Base-by-base conservation (phyloP, 2,888 invertebrate genomes). In the Platynereis dumerilii region DNA sequence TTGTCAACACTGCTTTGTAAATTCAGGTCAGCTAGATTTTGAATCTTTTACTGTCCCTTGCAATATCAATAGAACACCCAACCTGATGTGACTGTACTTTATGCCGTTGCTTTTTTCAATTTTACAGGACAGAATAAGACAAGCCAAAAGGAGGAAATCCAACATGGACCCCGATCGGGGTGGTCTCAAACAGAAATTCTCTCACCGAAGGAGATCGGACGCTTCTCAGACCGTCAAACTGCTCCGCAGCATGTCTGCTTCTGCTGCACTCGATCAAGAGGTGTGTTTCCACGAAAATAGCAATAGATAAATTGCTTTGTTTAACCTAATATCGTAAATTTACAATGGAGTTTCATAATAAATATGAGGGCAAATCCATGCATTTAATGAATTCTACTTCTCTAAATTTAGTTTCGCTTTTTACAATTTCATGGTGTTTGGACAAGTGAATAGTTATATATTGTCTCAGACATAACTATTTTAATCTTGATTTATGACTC, bases 141-240 rank as follows among this genome's bases (percentile, higher is more conserved):
- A 27, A 2, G 54, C 58, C 3, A 29, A 52, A 10, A 60, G 67
- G 7, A 60, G 65, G 22, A 48, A 56, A 24, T 60, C 59, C 12
- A 26, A 24, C 28, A 39, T 27, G 7, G 61, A 61, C 27, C 55
- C 58, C 22, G 58, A 45, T 24, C 58, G 42, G 29, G 58, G 62
- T 2, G 60, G 63, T 44, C 28, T 68, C 45, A 68, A 68, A 56
- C 48, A 68, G 60, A 58, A 59, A 26, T 68, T 68, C 27, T 55
- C 62, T 22, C 53, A 48, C 24, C 54, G 68, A 24, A 58, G 65
- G 1, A 53, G 61, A 5, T 65, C 64, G 2, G 60, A 58, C 28
- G 22, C 26, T 7, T 26, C 28, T n/a, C 27, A 39, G 10, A 39
- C 54, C 22, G 44, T 29, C 42, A 60, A 48, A 26, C 17, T 65